Evolutionary conservation across 1,140 invertebrate genomes (phyloP).

Genomic region (Saccostrea echinata): DNA sequence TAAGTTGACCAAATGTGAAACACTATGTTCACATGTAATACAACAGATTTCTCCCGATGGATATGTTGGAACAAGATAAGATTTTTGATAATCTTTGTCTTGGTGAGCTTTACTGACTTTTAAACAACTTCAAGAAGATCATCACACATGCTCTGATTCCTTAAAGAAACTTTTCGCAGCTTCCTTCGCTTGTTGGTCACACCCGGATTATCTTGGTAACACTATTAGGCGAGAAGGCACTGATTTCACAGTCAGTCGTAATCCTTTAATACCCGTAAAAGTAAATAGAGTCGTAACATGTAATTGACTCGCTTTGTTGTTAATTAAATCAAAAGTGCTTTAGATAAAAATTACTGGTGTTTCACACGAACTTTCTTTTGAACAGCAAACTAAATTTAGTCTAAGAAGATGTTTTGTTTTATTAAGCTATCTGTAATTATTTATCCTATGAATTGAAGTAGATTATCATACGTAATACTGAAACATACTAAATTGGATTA

Average conservation of each 20-base stretch:
- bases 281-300: constrained; percentile 27
- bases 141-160: not conserved
- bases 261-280: constrained; percentile 3
- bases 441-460: not conserved
- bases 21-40: not conserved
- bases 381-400: not conserved
- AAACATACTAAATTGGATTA: not conserved
- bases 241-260: not conserved
- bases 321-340: not conserved
- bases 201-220: constrained; percentile 18
- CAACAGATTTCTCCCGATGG: not conserved
- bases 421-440: not conserved
- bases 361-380: not conserved
- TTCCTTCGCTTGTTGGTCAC: not conserved
- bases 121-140: constrained; percentile 22
- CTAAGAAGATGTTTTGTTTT: not conserved
- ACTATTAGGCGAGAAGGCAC: not conserved
- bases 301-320: constrained; percentile 23
- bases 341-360: not conserved
- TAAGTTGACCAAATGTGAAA: no score
- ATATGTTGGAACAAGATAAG: constrained; percentile 35
- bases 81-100: not conserved
- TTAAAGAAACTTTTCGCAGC: constrained; percentile 2
- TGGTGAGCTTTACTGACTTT: constrained; percentile 3
- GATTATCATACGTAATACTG: not conserved